These are phyloP conservation scores for Xyliphius kryptos DNA, from an alignment of 2,113 vertebrate species.

Conservation along the genomic window DNA sequence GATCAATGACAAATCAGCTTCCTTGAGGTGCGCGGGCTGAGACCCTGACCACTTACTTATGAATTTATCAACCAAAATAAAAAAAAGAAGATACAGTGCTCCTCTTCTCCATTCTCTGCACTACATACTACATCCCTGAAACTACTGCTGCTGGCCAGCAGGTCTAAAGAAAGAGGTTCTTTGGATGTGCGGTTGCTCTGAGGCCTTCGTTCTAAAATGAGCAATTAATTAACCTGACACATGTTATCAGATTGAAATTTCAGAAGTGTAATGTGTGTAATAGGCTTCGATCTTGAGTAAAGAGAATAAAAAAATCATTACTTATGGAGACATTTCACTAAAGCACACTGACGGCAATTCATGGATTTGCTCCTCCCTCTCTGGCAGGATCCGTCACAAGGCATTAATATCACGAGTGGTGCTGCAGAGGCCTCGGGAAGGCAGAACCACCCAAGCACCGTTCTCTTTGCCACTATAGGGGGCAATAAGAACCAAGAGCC, in stretches of 20 bases:
- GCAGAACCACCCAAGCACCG: too few species aligned
- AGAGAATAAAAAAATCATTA: too few species aligned
- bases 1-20: constrained; percentile 30
- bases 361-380: constrained; percentile 7
- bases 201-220: constrained; percentile 1
- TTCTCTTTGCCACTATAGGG: too few species aligned
- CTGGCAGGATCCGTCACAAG: constrained; percentile 19
- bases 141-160: too few species aligned
- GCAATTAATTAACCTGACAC: constrained; percentile 41
- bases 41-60: constrained; percentile 20
- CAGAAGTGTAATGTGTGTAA: constrained; percentile 14
- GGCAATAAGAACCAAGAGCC: too few species aligned
- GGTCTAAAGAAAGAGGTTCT: constrained; percentile 4
- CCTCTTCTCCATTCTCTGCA: background rate
- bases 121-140: constrained; percentile 12
- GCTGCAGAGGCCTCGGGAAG: background rate
- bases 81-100: background rate
- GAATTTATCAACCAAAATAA: constrained; percentile 27
- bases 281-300: constrained; percentile 4
- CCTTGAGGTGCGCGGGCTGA: constrained; percentile 13
- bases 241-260: constrained; percentile 40
- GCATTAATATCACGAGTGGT: constrained; percentile 2
- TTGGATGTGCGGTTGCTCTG: background rate
- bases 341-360: background rate
- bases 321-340: constrained; percentile 16